Conservation (phyloP, 2,888 invertebrate species). For the Diachrysia chrysitis region DNA sequence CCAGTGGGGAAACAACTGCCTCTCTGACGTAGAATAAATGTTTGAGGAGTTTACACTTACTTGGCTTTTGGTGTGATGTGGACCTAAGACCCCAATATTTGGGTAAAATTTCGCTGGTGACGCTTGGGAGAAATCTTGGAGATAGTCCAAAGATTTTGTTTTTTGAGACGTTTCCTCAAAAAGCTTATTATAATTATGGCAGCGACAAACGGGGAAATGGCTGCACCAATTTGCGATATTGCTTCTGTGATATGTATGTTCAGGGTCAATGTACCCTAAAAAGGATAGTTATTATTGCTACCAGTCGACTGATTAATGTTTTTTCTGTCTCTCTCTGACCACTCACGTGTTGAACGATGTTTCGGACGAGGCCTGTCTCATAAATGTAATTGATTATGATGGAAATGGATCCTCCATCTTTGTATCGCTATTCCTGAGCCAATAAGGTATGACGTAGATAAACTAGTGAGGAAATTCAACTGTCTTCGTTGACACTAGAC, state of each 20-base stretch:
- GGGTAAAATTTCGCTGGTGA: background rate
- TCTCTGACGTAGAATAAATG: constrained; percentile 36
- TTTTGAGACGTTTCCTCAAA: background rate
- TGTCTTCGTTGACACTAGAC: constrained; percentile 33
- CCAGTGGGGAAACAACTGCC: constrained; percentile 20
- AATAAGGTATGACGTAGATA: constrained; percentile 40
- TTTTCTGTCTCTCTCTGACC: constrained; percentile 1
- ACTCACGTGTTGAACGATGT: background rate
- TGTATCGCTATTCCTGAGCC: constrained; percentile 55
- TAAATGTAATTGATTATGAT: background rate
- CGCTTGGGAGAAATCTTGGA: background rate
- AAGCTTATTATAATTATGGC: constrained; percentile 1
- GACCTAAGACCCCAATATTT: constrained; percentile 6
- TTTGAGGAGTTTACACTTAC: constrained; percentile 31
- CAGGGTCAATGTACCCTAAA: constrained; percentile 1
- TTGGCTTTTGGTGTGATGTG: constrained; percentile 10
- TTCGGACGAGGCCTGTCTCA: background rate
- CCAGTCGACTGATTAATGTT: constrained; percentile 1
- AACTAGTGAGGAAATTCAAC: constrained; percentile 16
- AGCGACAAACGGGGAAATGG: background rate
- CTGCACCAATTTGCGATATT: constrained; percentile 4
- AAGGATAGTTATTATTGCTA: background rate
- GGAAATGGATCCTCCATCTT: constrained; percentile 10
- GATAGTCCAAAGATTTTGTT: background rate
- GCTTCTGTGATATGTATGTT: background rate